Evolutionary conservation across 2,888 invertebrate genomes (phyloP), one percentile per base, ranked within the genome.

Genomic region (Ariolimax columbianus): DNA sequence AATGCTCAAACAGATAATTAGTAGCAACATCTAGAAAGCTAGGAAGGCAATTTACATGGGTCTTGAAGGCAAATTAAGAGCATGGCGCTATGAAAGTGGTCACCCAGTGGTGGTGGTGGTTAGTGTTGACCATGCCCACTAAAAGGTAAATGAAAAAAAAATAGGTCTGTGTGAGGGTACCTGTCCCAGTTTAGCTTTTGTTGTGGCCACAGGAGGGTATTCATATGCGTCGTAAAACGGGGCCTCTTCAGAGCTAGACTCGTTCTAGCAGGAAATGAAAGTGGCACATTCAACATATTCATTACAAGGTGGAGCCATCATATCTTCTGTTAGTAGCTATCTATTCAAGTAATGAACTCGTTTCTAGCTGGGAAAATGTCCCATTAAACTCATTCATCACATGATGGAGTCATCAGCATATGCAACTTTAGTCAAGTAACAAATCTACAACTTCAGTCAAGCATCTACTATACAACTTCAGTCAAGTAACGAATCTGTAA

Each of bases 161-260:
- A 26, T 23, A 59, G 36, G n/a, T 6, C 26, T 40, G 19, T 26
- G n/a, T 43, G 26, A 33, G 38, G 59, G 78, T 38, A 90, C 85
- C 82, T 88, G 88, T 72, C 89, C 89, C 85, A 90, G 82, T 88
- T 88, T 88, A 47, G 88, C 78, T 82, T 86, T 86, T 55, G 85
- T 82, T 87, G 86, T 70, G 47, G 87, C 86, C n/a, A 88, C 88
- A 17, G 91, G 90, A 55, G 89, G 90, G 82, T 91, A 91, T n/a
- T 87, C 86, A 77, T 81, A 82, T 51, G 87, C 86, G 86, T 87
- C 86, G 66, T 84, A 86, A 86, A 86, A 86, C 43, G 59, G 84
- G 81, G 83, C 77, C 55, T 86, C 86, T 51, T 85, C 85, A 33
- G 85, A 85, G 59, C 85, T 82, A 70, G 85, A 82, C 66, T 85